phyloP scores from a whole-genome alignment of 1,140 invertebrate species.

The Trialeurodes vaporariorum region DNA sequence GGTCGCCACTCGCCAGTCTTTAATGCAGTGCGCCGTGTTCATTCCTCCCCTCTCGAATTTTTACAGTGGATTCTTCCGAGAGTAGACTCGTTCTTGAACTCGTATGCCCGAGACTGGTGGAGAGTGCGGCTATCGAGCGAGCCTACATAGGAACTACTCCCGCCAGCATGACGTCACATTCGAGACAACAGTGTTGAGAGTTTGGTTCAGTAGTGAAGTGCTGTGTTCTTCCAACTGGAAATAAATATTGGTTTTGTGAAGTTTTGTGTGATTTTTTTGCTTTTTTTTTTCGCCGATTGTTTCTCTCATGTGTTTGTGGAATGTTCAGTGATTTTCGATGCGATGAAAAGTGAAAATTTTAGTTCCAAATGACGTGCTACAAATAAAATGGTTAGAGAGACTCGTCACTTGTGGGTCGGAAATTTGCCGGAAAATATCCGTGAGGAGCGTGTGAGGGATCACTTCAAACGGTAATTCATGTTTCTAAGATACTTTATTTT shows the following conservation, averaged over 20 bases:
- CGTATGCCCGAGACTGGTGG: background rate
- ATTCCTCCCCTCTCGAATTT: conserved; percentile 10
- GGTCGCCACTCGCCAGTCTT: no score
- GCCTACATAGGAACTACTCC: conserved; percentile 18
- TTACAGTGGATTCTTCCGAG: conserved; percentile 11
- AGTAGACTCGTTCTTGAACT: conserved; percentile 9
- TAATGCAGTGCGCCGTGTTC: background rate
- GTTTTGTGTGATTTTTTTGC: conserved; percentile 13
- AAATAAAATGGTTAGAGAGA: conserved; percentile 98
- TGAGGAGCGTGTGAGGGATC: conserved; percentile 87
- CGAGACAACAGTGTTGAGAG: conserved; percentile 23
- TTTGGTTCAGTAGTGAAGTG: conserved; percentile 18
- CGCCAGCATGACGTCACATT: conserved; percentile 28
- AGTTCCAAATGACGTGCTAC: conserved; percentile 46
- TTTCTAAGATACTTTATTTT: no score
- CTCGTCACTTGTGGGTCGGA: conserved; percentile 98
- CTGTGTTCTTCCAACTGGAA: conserved; percentile 6
- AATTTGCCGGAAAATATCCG: conserved; percentile 98
- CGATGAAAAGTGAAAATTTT: conserved; percentile 22
- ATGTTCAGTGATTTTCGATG: conserved; percentile 23
- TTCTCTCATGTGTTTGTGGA: conserved; percentile 20
- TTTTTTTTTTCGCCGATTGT: conserved; percentile 10
- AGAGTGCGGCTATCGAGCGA: conserved; percentile 16
- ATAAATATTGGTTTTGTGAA: conserved; percentile 16
- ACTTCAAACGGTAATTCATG: conserved; percentile 90